phyloP scores from a whole-genome alignment of 2,113 vertebrate genomes.

The Sapayoa aenigma region DNA sequence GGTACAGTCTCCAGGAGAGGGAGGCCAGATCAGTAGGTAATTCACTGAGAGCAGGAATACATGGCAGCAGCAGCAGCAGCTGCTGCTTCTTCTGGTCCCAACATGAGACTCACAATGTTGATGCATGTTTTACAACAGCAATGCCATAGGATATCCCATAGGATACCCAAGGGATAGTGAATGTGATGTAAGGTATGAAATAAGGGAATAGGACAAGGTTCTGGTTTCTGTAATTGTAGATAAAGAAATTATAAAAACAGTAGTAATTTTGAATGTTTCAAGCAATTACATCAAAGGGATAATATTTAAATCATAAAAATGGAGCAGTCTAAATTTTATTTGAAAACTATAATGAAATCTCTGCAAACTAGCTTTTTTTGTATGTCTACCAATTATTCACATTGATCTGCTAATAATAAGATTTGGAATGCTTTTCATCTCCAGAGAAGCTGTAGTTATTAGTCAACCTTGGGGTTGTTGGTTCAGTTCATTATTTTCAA shows the following conservation, averaged over 20 bases:
- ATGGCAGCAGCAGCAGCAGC: neutral
- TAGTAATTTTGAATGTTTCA: neutral
- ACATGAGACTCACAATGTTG: neutral
- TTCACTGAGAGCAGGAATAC: neutral
- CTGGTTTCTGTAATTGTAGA: neutral
- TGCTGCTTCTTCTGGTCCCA: neutral
- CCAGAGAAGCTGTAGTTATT: constrained; percentile 11
- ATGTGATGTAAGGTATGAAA: neutral
- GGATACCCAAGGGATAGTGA: neutral
- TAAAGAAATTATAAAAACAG: neutral
- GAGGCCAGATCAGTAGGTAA: neutral
- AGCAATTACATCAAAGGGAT: neutral
- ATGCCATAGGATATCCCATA: neutral
- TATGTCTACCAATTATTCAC: neutral
- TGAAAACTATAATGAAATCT: neutral
- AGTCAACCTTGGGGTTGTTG: neutral
- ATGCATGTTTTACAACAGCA: neutral
- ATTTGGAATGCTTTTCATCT: neutral
- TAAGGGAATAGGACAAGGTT: neutral
- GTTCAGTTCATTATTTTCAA: constrained; percentile 23
- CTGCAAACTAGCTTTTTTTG: neutral
- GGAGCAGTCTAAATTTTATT: neutral
- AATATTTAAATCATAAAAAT: neutral
- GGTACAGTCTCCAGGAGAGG: neutral
- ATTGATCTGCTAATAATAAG: constrained; percentile 15